These are phyloP conservation scores for Tetropium fuscum DNA, from an alignment of 2,888 invertebrate genomes.

Conservation along the genomic window DNA sequence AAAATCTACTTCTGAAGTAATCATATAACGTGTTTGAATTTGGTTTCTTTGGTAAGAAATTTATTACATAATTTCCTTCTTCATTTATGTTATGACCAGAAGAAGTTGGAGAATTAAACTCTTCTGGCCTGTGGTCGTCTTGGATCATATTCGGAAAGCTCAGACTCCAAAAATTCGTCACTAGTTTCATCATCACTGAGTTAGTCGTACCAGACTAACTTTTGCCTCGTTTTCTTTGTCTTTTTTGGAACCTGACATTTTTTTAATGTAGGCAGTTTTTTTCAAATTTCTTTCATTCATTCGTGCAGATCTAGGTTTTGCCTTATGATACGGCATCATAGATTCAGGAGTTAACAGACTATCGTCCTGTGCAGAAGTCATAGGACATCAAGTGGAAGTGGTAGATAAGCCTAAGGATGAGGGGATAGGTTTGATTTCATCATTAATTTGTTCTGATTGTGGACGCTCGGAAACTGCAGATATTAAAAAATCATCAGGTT, in stretches of 20 bases:
- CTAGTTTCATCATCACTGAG: too few species aligned
- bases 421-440: background rate
- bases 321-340: constrained; percentile 1
- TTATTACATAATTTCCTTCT: background rate
- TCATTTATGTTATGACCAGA: background rate
- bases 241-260: background rate
- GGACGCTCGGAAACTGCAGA: constrained; percentile 21
- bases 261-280: background rate
- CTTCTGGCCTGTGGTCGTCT: background rate
- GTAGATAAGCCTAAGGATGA: background rate
- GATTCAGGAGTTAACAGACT: background rate
- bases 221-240: background rate
- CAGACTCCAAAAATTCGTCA: background rate
- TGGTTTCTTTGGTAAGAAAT: too few species aligned
- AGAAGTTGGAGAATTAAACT: background rate
- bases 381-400: background rate
- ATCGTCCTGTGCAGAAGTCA: background rate
- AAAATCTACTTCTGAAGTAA: background rate
- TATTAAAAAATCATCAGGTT: constrained; percentile 18
- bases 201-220: background rate
- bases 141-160: background rate
- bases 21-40: background rate
- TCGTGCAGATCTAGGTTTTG: background rate
- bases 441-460: background rate
- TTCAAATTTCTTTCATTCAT: background rate